Evolutionary conservation across 2,888 invertebrate species (phyloP), one percentile per base, ranked within the genome.

Genomic region (Mayetiola destructor): DNA sequence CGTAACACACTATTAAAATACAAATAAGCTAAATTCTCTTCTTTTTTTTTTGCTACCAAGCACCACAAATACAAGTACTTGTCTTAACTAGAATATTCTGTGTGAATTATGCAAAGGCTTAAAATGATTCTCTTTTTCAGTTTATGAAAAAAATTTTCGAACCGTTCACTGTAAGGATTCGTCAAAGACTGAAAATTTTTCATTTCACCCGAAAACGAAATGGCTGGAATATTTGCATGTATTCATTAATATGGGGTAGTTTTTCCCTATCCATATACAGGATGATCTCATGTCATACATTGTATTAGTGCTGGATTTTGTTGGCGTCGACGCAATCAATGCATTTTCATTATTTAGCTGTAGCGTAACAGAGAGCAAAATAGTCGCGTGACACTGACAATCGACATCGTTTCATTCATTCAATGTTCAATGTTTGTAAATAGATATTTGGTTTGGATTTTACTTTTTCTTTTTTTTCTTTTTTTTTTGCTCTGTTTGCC

Each of bases 111-210:
- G n/a, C 35, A 1, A 48, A 27, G 27, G 48, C 27, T 48, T 27
- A 39, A 48, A 27, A n/a, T n/a, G 27, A 16, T 48, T 27, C 27
- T 5, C 5, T 12, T 36, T 12, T 48, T 53, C 32, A 14, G 52
- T 59, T 57, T n/a, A n/a, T n/a, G n/a, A n/a, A n/a, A n/a, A n/a
- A n/a, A n/a, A n/a, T n/a, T n/a, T n/a, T 60, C 35, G 52, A 56
- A 58, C 59, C 57, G 30, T 53, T 37, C 54, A 37, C 42, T 56
- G 32, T 27, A 57, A 60, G 39, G 59, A 53, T 58, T 58, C 55
- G 54, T 58, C 57, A 52, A 58, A 60, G 59, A 60, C 60, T 60
- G 55, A 58, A 39, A 42, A 54, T 14, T 42, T 2, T 42, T 2
- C 21, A 42, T 36, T 12, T 36, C 3, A 36, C 12, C 14, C 14